Evolutionary conservation across 2,888 invertebrate genomes (phyloP), one percentile per base, ranked within the genome.

Genomic region (Notodonta dromedarius): DNA sequence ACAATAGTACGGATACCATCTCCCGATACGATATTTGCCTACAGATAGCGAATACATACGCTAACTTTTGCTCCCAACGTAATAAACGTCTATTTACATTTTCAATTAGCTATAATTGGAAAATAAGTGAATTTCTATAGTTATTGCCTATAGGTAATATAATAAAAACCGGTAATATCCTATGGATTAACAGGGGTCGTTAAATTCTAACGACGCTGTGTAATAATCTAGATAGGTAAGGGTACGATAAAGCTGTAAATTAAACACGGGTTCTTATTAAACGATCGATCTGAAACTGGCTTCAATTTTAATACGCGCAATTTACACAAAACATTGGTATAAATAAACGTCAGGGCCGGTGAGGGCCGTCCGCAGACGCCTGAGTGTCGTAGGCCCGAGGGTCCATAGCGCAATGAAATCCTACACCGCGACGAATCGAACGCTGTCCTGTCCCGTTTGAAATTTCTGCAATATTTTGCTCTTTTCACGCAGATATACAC

Each of bases 401-500:
- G 80, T 84, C 87, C 87, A 88, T 83, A 86, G 83, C 89, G 89
- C 92, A 92, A 93, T 93, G 93, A 92, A 93, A 93, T 86, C 88
- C 89, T 83, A 93, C 89, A 93, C 93, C 92, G 85, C 85, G 89
- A 89, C 92, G 89, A 93, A 93, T 93, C 91, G 92, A 91, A 91
- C 89, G 88, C 89, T 88, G 90, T 89, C 90, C 91, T 91, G 92
- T 93, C 93, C 86, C 87, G 77, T 89, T 91, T 87, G 91, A 90
- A 90, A 91, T 92, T 92, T 90, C 88, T 91, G 91, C 93, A 91
- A 93, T 93, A 93, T 92, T 92, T 93, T 86, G 93, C 91, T 90
- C 91, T 93, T 91, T 93, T 93, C 92, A 91, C 90, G 88, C 89
- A 90, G 91, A 91, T 91, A 93, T 89, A 90, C 87, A 74, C 84